Conservation (phyloP, 1,140 invertebrate genomes). For the Gyrodactylus salaris region DNA sequence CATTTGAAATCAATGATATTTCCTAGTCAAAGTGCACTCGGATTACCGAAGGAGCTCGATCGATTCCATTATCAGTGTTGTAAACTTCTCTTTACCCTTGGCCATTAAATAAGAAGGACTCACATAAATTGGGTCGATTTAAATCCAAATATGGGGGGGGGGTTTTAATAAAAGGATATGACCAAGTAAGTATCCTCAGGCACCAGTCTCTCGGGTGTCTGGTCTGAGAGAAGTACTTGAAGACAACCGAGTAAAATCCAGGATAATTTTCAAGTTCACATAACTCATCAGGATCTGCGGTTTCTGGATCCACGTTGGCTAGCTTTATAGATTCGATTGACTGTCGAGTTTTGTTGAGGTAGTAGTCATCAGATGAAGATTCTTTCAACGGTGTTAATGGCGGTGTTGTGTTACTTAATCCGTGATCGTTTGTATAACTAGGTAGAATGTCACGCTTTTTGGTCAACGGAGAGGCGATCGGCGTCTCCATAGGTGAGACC, state of each 20-base stretch:
- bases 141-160: too few relatives aligned
- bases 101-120: too few relatives aligned
- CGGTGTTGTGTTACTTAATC: neutral
- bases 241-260: constrained; percentile 35
- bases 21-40: too few relatives aligned
- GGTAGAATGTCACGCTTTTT: neutral
- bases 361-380: neutral
- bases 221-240: constrained; percentile 49
- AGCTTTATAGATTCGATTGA: too few relatives aligned
- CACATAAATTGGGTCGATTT: too few relatives aligned
- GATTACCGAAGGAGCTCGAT: too few relatives aligned
- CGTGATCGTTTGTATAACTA: neutral
- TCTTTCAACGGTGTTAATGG: neutral
- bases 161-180: constrained; percentile 79
- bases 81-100: too few relatives aligned
- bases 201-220: constrained; percentile 54
- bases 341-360: too few relatives aligned
- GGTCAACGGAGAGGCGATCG: neutral
- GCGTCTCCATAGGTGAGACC: neutral
- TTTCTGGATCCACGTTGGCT: neutral
- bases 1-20: too few relatives aligned
- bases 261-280: constrained; percentile 27
- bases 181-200: constrained; percentile 69
- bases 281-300: neutral
- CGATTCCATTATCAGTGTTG: too few relatives aligned